Conservation (phyloP, 1,140 invertebrate species). For the Drosophila sechellia region DNA sequence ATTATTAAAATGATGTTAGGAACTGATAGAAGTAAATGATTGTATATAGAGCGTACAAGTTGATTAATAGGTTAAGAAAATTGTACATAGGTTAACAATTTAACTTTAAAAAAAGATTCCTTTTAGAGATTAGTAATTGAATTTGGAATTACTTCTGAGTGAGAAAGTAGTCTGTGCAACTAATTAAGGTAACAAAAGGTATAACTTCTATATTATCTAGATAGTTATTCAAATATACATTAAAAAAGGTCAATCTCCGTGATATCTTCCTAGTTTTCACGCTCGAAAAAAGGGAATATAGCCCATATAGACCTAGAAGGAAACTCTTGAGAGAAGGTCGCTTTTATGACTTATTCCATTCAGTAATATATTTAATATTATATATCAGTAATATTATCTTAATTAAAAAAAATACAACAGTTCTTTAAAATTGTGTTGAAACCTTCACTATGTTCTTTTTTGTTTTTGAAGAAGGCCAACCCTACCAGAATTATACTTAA, state of each 20-base stretch:
- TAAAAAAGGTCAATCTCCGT: background rate
- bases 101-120: background rate
- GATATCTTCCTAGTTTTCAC: background rate
- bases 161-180: too few relatives aligned
- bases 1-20: too few relatives aligned
- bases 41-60: too few relatives aligned
- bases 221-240: too few relatives aligned
- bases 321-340: background rate
- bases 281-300: too few relatives aligned
- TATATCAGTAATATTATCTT: constrained; percentile 14
- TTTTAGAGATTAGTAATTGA: too few relatives aligned
- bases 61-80: too few relatives aligned
- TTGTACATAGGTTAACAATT: too few relatives aligned
- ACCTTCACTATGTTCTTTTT: constrained; percentile 2
- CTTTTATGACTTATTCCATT: constrained; percentile 13
- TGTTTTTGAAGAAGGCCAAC: constrained; percentile 7
- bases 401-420: constrained; percentile 13
- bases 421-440: constrained; percentile 10
- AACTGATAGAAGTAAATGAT: too few relatives aligned
- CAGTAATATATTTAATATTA: constrained; percentile 10
- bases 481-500: constrained; percentile 14
- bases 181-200: too few relatives aligned
- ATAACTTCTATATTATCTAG: too few relatives aligned
- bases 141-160: too few relatives aligned
- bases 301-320: background rate